Conservation (phyloP, 2,113 vertebrate genomes). For the Actenoides lindsayi region DNA sequence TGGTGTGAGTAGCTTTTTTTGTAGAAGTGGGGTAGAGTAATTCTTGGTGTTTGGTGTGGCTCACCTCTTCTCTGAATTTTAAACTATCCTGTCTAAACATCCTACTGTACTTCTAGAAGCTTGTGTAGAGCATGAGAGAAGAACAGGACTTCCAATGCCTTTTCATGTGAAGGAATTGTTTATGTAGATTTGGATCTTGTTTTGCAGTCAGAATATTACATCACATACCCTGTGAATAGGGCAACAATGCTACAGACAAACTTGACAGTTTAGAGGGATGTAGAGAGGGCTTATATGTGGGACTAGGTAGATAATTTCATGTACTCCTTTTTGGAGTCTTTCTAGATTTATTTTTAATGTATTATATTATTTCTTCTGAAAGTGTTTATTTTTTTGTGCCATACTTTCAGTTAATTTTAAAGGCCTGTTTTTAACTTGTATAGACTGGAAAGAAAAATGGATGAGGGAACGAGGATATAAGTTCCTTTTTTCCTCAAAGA, state of each 20-base stretch:
- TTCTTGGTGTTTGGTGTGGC: not conserved
- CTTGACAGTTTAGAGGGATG: not conserved
- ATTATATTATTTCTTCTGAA: not conserved
- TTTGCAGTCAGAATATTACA: not conserved
- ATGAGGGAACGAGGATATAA: not conserved
- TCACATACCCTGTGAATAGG: not conserved
- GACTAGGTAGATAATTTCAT: not conserved
- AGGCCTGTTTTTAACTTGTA: not conserved
- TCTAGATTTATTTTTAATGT: not conserved
- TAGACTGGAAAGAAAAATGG: not conserved
- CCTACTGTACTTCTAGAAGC: not conserved
- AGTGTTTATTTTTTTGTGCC: not conserved
- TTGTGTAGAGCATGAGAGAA: not conserved
- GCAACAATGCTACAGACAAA: not conserved
- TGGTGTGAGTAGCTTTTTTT: not conserved
- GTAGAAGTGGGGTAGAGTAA: not conserved
- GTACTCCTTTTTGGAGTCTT: not conserved
- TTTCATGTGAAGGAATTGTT: not conserved
- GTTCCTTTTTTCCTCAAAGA: not conserved
- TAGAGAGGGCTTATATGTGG: not conserved
- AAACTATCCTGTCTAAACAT: not conserved
- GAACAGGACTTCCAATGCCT: not conserved
- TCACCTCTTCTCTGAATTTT: not conserved
- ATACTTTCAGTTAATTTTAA: not conserved
- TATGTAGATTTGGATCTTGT: not conserved